Conservation (phyloP, 2,888 invertebrate genomes). For the Phymatocera aterrima region DNA sequence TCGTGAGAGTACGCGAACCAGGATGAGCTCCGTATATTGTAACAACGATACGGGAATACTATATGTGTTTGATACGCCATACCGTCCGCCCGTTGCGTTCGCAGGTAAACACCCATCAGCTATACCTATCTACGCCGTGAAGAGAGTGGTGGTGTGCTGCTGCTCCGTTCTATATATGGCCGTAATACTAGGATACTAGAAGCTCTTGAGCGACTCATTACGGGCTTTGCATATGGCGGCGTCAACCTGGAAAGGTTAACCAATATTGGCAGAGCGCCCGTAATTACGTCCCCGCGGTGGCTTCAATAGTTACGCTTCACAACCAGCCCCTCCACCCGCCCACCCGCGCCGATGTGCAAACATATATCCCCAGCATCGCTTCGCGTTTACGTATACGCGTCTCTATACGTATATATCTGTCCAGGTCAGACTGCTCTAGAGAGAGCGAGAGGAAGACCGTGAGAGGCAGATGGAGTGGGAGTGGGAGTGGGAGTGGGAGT, state of each 20-base stretch:
- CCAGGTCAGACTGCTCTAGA: neutral
- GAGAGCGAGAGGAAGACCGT: neutral
- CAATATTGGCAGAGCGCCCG: constrained; percentile 74
- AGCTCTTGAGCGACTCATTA: constrained; percentile 73
- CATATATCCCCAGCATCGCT: constrained; percentile 56
- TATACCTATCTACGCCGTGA: neutral
- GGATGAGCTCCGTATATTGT: constrained; percentile 16
- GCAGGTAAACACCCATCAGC: neutral
- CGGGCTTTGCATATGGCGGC: constrained; percentile 72
- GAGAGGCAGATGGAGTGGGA: neutral
- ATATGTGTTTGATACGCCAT: neutral
- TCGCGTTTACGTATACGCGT: neutral
- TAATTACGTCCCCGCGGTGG: constrained; percentile 69
- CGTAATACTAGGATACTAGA: constrained; percentile 32
- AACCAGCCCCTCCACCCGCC: neutral
- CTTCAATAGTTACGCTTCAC: constrained; percentile 62
- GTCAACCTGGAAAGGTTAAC: constrained; percentile 74
- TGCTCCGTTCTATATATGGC: constrained; percentile 1
- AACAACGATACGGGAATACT: constrained; percentile 29
- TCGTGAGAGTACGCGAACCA: neutral
- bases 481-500: neutral
- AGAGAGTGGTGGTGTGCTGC: neutral
- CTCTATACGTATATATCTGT: neutral
- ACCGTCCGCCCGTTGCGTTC: neutral
- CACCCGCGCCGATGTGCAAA: constrained; percentile 64